phyloP scores from a whole-genome alignment of 92 coral and sea anemone species.

The Palythoa grandiflora region DNA sequence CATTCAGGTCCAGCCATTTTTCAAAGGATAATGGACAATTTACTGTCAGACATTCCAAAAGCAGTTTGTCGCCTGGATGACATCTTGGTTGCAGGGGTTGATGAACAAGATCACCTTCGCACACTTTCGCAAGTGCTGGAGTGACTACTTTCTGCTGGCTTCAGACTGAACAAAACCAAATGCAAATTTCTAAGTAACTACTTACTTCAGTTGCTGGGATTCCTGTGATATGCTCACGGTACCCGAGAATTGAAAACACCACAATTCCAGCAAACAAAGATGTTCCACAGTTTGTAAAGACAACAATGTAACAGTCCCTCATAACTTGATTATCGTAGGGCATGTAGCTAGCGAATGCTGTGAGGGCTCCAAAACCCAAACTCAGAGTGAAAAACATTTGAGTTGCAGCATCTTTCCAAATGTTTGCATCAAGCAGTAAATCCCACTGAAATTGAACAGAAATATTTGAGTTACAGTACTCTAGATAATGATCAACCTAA shows the following conservation, averaged over 20 bases:
- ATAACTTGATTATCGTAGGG: conserved; percentile 93
- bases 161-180: too few relatives aligned
- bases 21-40: too few relatives aligned
- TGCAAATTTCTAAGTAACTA: too few relatives aligned
- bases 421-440: conserved; percentile 76
- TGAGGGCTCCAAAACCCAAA: conserved; percentile 97
- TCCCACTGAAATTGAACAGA: conserved; percentile 66
- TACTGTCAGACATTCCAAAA: too few relatives aligned
- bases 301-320: conserved; percentile 93
- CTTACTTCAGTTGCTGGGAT: conserved; percentile 87
- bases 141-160: too few relatives aligned
- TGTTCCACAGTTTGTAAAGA: conserved; percentile 94
- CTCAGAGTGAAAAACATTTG: conserved; percentile 99
- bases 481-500: too few relatives aligned
- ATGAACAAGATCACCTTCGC: too few relatives aligned
- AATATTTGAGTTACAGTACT: background rate
- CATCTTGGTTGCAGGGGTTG: too few relatives aligned
- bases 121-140: too few relatives aligned
- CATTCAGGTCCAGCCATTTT: too few relatives aligned
- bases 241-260: conserved; percentile 96
- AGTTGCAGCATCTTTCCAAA: conserved; percentile 99
- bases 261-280: conserved; percentile 98
- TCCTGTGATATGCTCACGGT: conserved; percentile 87
- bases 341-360: conserved; percentile 98
- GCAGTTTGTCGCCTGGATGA: too few relatives aligned